A percentile compares a stretch with the other conserved stretches of the same genome.
Evolutionary conservation across 2,888 invertebrate species (phyloP).

Genomic region (Zelleria hepariella): DNA sequence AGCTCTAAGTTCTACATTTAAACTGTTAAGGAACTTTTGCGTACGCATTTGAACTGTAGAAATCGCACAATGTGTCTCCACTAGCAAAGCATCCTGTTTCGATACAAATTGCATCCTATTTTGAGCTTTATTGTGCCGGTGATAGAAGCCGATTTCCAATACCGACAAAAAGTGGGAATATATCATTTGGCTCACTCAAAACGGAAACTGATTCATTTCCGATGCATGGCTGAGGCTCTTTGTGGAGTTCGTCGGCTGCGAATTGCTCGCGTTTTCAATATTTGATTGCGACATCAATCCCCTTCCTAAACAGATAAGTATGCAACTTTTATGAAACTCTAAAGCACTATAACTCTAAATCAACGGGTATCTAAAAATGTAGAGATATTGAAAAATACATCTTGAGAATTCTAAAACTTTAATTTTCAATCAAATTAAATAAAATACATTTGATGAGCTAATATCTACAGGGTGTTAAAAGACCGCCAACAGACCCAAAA

Average conservation of each 20-base stretch:
- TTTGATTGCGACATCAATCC: conserved; percentile 66
- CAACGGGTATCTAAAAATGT: too few relatives aligned
- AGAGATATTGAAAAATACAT: too few relatives aligned
- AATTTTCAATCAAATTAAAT: too few relatives aligned
- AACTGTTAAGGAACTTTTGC: conserved; percentile 2
- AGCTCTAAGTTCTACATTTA: conserved; percentile 6
- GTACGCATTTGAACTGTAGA: conserved; percentile 42
- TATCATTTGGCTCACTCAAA: conserved; percentile 59
- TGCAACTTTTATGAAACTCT: too few relatives aligned
- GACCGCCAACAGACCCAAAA: too few relatives aligned
- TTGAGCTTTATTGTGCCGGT: conserved; percentile 27
- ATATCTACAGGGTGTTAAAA: too few relatives aligned
- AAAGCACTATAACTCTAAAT: too few relatives aligned
- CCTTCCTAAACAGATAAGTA: conserved; percentile 12
- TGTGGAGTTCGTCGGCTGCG: conserved; percentile 58
- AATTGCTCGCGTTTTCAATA: conserved; percentile 66
- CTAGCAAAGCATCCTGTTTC: conserved; percentile 36
- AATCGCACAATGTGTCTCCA: conserved; percentile 37
- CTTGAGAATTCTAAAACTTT: too few relatives aligned
- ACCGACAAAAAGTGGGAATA: conserved; percentile 29
- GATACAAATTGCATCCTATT: conserved; percentile 29
- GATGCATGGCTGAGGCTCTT: conserved; percentile 68
- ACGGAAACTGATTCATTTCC: conserved; percentile 71
- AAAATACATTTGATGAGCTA: too few relatives aligned
- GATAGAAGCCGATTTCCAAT: conserved; percentile 40